Evolutionary conservation across 1,140 invertebrate species (phyloP), one percentile per base, ranked within the genome.

Genomic region (Penaeus indicus): DNA sequence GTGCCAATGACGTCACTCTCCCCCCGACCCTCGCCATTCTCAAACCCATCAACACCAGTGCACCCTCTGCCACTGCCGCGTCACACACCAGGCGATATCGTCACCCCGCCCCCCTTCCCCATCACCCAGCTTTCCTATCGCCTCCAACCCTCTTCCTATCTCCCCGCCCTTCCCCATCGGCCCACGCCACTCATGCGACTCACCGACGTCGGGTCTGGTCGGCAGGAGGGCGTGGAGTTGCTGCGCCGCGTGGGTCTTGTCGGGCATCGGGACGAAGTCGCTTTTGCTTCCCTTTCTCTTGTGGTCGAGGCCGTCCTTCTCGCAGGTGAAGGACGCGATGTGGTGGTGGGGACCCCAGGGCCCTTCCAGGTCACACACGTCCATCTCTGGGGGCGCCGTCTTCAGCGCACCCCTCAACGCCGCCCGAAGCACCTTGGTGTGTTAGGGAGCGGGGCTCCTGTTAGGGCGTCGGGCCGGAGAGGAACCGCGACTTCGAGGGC

Each of bases 121-220:
- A 42, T 8, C 38, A 54, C 11, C 47, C 47, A 47, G 11, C 16
- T 11, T 16, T 8, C 10, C 10, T 8, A 54, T 16, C 54, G 1
- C 54, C 54, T 54, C 54, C 54, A 5, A 54, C 54, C 10, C 54
- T 8, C 10, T 47, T 10, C 47, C 47, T 47, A 47, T 7, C 54
- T 10, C 54, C 16, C 82, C 25, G 38, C 38, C 13, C 25, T 19
- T 1, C 18, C 13, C n/a, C 13, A 5, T 3, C 38, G n/a, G 2
- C 10, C 10, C n/a, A 21, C 54, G n/a, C 25, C n/a, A 62, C 47
- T 21, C 11, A 10, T n/a, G 75, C 64, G 82, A 92, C 93, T 93
- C 92, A 94, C 94, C 94, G 86, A 94, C 93, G 91, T 93, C 92
- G 78, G 94, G 94, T 92, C 94, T 93, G 61, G 94, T 93, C 5